Evolutionary conservation across 2,113 vertebrate species (phyloP), one percentile per base, ranked within the genome.

Genomic region (Chlorodrepanis virens): DNA sequence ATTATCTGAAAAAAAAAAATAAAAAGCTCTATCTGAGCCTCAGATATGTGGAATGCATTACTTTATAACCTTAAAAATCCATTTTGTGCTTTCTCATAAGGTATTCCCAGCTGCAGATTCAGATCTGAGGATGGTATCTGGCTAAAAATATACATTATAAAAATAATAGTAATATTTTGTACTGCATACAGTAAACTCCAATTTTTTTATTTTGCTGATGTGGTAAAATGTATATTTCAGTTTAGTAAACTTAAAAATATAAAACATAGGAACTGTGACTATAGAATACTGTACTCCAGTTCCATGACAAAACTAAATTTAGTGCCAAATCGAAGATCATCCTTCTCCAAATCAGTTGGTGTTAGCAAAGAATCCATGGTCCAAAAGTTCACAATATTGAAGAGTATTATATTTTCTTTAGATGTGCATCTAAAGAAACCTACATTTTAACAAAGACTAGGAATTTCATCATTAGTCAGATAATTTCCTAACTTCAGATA

Each of bases 1-100:
- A 63, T 71, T 81, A 78, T 80, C 29, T 69, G 10, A 10, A 18
- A 70, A 54, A 56, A 59, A 57, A 57, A 50, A 42, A 60, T 33
- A 35, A 83, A 77, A 33, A 60, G 4, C n/a, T 81, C 23, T 74
- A 76, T 77, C 69, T 65, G 27, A 80, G 63, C 11, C 49, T 92
- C 64, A 63, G 50, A 89, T 93, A 57, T 63, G 45, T 83, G 70
- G 37, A 88, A 93, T 87, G 10, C 31, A 74, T 75, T 86, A 59
- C 50, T 90, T 47, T 71, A 40, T 79, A 94, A 81, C 60, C n/a
- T 86, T 93, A 93, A 94, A 88, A 95, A 83, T 83, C 52, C 50
- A 65, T 59, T 95, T 84, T 91, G 29, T 76, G 22, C 33, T 94
- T 93, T 89, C 56, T 89, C 29, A 65, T 83, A 83, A 89, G 33